Conservation (phyloP, 2,797 vertebrate species). For the Onychomys torridus region DNA sequence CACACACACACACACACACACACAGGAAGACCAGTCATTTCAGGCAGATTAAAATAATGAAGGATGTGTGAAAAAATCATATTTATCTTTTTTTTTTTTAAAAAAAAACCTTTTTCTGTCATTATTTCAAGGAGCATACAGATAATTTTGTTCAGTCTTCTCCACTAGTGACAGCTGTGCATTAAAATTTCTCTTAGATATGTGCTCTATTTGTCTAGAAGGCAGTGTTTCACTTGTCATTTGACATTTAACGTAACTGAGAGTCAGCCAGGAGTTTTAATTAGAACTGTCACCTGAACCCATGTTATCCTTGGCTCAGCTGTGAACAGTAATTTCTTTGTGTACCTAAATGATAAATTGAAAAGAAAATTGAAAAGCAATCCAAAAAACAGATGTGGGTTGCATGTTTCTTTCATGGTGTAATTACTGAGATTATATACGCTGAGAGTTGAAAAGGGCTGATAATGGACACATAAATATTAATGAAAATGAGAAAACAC, state of each 20-base stretch:
- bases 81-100: background rate
- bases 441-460: slow-evolving; percentile 34
- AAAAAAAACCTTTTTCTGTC: background rate
- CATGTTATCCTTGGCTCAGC: slow-evolving; percentile 3
- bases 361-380: slow-evolving; percentile 65
- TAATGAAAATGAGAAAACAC: slow-evolving; percentile 31
- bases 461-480: slow-evolving; percentile 47
- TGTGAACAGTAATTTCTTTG: slow-evolving; percentile 56
- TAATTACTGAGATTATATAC: slow-evolving; percentile 47
- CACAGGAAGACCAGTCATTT: slow-evolving; percentile 25
- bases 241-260: slow-evolving; percentile 65
- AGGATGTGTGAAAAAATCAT: background rate
- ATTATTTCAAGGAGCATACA: background rate
- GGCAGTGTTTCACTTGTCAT: slow-evolving; percentile 36
- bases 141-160: slow-evolving; percentile 9
- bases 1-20: background rate
- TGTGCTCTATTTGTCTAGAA: slow-evolving; percentile 48
- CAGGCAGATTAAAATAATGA: background rate
- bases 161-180: background rate
- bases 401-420: slow-evolving; percentile 15
- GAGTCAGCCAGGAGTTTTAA: slow-evolving; percentile 49
- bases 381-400: slow-evolving; percentile 7
- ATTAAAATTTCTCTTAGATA: slow-evolving; percentile 43
- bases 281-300: slow-evolving; percentile 64
- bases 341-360: slow-evolving; percentile 61